Percentiles rank a stretch among this genome's conserved stretches.
Conservation (phyloP, 92 coral and sea anemone species). For the Zoanthus sociatus region DNA sequence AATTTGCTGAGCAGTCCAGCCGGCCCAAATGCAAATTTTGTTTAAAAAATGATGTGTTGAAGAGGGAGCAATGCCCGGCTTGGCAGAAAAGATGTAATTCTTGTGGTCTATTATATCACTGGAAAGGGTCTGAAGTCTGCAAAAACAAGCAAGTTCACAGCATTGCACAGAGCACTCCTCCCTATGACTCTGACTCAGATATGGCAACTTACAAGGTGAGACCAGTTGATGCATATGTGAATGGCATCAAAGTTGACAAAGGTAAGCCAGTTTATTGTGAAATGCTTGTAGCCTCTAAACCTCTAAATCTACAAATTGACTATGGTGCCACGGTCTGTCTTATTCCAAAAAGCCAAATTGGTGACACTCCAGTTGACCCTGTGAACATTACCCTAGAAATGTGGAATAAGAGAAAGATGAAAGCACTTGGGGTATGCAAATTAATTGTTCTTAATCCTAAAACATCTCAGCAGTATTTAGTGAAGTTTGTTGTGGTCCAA, state of each 20-base stretch:
- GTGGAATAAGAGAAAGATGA: constrained; percentile 39
- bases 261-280: constrained; percentile 15
- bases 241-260: constrained; percentile 20
- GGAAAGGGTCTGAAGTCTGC: constrained; percentile 29
- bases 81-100: constrained; percentile 43
- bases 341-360: constrained; percentile 39
- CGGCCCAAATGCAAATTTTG: constrained; percentile 56
- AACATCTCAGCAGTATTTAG: constrained; percentile 37
- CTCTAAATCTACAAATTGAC: too few relatives aligned
- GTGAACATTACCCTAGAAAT: constrained; percentile 46
- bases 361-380: constrained; percentile 22
- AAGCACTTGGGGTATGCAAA: constrained; percentile 38
- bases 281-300: too few relatives aligned
- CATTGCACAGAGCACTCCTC: constrained; percentile 35
- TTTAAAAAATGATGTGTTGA: constrained; percentile 2
- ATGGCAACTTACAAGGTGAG: constrained; percentile 50
- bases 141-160: constrained; percentile 33
- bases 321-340: background rate
- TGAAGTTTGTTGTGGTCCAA: constrained; percentile 45
- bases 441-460: constrained; percentile 31
- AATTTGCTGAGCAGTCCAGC: background rate
- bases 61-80: constrained; percentile 41
- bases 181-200: constrained; percentile 38
- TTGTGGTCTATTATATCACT: constrained; percentile 42
- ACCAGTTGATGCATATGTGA: constrained; percentile 40